phyloP scores from a whole-genome alignment of 2,113 vertebrate genomes.

The Eulacestoma nigropectus region DNA sequence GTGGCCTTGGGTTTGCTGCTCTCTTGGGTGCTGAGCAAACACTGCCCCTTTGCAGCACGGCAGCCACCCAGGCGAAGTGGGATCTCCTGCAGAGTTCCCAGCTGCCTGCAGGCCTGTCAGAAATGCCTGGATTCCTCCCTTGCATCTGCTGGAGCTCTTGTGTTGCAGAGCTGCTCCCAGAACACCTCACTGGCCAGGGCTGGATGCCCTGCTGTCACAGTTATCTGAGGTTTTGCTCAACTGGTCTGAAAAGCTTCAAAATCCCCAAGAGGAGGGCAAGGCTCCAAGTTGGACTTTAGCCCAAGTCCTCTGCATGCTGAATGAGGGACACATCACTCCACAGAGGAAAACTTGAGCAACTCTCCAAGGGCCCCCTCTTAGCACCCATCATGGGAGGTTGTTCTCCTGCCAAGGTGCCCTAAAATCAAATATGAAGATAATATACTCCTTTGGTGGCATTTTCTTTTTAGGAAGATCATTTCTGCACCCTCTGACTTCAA shows the following conservation, averaged over 20 bases:
- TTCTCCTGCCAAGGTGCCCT: not conserved
- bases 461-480: not conserved
- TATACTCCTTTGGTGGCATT: not conserved
- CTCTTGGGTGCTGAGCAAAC: not conserved
- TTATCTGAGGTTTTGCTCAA: not conserved
- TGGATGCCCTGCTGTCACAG: not conserved
- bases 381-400: not conserved
- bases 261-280: not conserved
- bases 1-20: not conserved
- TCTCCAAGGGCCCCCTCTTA: not conserved
- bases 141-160: not conserved
- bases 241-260: not conserved
- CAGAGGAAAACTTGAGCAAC: not conserved
- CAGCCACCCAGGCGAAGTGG: not conserved
- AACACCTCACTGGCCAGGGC: not conserved
- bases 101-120: not conserved
- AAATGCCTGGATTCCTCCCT: not conserved
- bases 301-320: not conserved
- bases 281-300: not conserved
- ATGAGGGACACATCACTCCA: not conserved
- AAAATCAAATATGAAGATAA: not conserved
- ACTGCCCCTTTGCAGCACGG: not conserved
- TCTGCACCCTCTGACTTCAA: not conserved
- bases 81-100: not conserved
- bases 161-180: not conserved